phyloP scores from a whole-genome alignment of 2,888 invertebrate genomes.

The Altica lythri region DNA sequence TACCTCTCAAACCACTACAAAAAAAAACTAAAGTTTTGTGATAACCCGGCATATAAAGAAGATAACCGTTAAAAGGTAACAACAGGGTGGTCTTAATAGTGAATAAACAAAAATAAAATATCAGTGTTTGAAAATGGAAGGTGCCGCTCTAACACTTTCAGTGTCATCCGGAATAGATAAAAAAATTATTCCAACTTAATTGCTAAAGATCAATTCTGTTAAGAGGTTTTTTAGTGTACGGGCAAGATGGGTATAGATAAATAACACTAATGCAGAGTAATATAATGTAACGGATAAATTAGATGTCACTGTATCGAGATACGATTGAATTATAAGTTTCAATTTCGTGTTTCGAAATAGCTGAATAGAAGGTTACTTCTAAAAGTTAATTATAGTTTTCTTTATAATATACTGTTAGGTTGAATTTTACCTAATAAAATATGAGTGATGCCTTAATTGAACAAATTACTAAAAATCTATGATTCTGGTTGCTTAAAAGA shows the following conservation, averaged over 20 bases:
- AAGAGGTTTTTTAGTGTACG: constrained; percentile 30
- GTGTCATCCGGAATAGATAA: constrained; percentile 31
- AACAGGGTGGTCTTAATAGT: constrained; percentile 13
- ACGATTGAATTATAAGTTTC: constrained; percentile 18
- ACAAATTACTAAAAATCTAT: too few species aligned
- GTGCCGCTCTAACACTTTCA: constrained; percentile 30
- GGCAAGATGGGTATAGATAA: constrained; percentile 25
- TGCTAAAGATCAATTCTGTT: constrained; percentile 32
- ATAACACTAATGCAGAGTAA: constrained; percentile 27
- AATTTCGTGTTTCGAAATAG: constrained; percentile 2
- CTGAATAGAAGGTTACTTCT: constrained; percentile 5
- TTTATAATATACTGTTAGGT: too few species aligned
- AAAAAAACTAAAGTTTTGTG: too few species aligned
- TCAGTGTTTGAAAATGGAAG: constrained; percentile 11
- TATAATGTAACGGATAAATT: constrained; percentile 30
- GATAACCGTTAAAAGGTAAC: too few species aligned
- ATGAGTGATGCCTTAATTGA: too few species aligned
- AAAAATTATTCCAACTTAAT: constrained; percentile 33
- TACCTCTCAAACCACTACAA: too few species aligned
- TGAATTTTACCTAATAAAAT: too few species aligned
- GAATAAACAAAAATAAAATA: not conserved
- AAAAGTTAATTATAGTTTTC: not conserved
- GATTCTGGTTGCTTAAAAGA: too few species aligned
- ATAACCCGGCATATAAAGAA: too few species aligned
- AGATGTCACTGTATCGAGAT: constrained; percentile 30